phyloP scores from a whole-genome alignment of 2,888 invertebrate species.

The Gnatocerus cornutus region DNA sequence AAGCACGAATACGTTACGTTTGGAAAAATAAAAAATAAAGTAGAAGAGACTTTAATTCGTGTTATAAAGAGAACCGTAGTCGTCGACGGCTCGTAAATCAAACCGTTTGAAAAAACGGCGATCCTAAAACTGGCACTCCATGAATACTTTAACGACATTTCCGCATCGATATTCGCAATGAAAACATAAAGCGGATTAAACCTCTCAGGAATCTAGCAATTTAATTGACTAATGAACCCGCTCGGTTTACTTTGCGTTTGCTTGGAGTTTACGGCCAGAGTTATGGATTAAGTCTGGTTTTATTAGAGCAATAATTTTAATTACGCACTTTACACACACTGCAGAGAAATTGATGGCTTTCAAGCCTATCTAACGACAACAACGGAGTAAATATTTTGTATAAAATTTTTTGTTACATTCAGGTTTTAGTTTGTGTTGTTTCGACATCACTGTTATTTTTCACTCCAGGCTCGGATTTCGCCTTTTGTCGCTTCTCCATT shows the following conservation, averaged over 20 bases:
- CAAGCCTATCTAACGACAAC: constrained; percentile 5
- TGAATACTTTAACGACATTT: constrained; percentile 28
- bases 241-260: constrained; percentile 40
- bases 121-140: constrained; percentile 17
- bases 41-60: constrained; percentile 5
- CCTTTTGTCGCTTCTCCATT: not conserved
- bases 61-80: constrained; percentile 6
- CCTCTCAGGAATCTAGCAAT: constrained; percentile 36
- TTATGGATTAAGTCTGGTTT: constrained; percentile 47
- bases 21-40: constrained; percentile 1
- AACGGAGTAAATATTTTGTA: not conserved
- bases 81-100: constrained; percentile 37
- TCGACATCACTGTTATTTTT: not conserved
- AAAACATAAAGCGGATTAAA: constrained; percentile 45
- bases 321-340: constrained; percentile 44
- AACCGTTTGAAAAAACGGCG: constrained; percentile 23
- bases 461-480: too few species aligned
- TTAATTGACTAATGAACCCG: constrained; percentile 44
- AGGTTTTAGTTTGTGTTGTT: not conserved
- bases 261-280: constrained; percentile 36
- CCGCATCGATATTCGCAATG: constrained; percentile 27
- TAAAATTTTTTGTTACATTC: not conserved
- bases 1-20: constrained; percentile 8
- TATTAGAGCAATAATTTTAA: constrained; percentile 49
- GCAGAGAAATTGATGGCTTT: constrained; percentile 32